Evolutionary conservation across 64 coral and sea anemone species (phyloP), one percentile per base, ranked within the genome.

Genomic region (Actinia tenebrosa): DNA sequence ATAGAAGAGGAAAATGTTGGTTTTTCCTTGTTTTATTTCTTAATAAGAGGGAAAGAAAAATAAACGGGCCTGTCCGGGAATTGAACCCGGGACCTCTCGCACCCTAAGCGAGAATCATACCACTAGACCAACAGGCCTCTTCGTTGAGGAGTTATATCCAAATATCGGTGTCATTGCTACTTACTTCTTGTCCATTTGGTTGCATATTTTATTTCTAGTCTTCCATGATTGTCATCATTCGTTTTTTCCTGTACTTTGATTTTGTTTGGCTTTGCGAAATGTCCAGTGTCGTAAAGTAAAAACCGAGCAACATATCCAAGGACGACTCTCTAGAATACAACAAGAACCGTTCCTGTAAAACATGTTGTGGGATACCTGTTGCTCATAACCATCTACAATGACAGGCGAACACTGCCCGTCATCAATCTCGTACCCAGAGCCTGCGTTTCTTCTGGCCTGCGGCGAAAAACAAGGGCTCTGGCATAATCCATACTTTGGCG

Each of bases 241-340:
- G 87, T 63, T 44, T 13, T 56, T 44, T 77, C 19, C 10, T 80
- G 23, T 30, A 62, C 42, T 25, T 37, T 22, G 52, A 84, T 56
- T 78, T 79, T 88, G 8, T 22, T 42, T 13, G 20, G 30, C 25
- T n/a, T 83, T 92, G 25, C 63, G 22, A 18, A 19, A 10, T 88
- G 75, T 17, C 86, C 93, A 20, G 86, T 92, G 13, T 88, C 86
- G 55, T 95, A 95, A 64, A 94, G 92, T 23, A 92, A 78, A 46
- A 93, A 13, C 58, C 85, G 84, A 8, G 87, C 92, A 26, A 87
- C 46, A 30, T 92, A 90, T 3, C 92, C 87, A 18, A 98, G 56
- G n/a, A 98, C 86, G 3, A 89, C 91, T 94, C 94, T 98, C 95
- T 98, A 59, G 30, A 87, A 68, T 45, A 20, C 47, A 50, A 50